Base-by-base conservation (phyloP, 2,888 invertebrate species). In the Andrena flavipes region DNA sequence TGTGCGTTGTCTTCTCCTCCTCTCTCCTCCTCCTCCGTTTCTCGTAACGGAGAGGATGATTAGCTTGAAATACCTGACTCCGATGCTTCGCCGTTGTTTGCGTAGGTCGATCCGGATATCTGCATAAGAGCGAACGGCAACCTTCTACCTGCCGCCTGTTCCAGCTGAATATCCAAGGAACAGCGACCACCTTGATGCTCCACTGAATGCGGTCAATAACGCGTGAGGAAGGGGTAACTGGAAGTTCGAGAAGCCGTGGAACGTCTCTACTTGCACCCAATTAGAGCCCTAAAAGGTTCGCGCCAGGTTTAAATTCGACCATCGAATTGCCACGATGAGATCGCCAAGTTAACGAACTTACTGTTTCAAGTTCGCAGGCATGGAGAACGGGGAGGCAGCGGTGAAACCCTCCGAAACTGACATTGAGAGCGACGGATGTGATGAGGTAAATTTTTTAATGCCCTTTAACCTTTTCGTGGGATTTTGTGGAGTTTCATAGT, bases 41-140 rank as follows among this genome's bases (percentile, higher is more conserved):
- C 78, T 76, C 71, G 76, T 79, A 87, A 81, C 78, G 60, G 88
- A 54, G 67, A 64, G 72, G 65, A 16, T 63, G 85, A 85, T 87
- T 87, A 79, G 77, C 62, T 29, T 82, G 56, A 80, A 87, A 85
- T 76, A 82, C 29, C 59, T 60, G 80, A 0, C 56, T 59, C 42
- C 60, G 54, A 49, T 13, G 62, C 60, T 23, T 26, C 33, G 10
- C 13, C 30, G 69, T 68, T 64, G 73, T 73, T 56, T 87, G 87
- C 88, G 86, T 87, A 88, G 86, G 82, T 71, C 75, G 86, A 88
- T 84, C 79, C 86, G 78, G 82, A 86, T 56, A 56, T 87, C 82
- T 84, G 84, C 88, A 82, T 83, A 78, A 80, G 59, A 63, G 76
- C 64, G 23, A 65, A 42, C 35, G 16, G 29, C 59, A 35, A 51